Base-by-base conservation (phyloP, 2,113 vertebrate genomes). In the Pogona vitticeps region DNA sequence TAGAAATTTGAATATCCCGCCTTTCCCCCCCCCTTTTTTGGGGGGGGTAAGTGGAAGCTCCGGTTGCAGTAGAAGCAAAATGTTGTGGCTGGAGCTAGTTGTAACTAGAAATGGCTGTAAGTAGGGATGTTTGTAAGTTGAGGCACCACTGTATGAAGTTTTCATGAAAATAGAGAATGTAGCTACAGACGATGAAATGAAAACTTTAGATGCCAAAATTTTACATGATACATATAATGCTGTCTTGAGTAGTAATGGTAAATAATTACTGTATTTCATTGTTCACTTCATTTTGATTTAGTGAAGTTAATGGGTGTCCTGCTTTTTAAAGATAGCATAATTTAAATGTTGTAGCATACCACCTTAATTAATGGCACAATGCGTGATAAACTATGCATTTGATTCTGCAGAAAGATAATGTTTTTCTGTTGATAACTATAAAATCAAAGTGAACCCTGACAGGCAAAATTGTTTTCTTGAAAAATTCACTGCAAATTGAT, bases 211-310 rank as follows among this genome's bases (percentile, higher is more conserved):
- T 26, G 28, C 72, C 36, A 75, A 59, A 4, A 46, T 46, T 36
- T 73, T 82, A 82, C 65, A 61, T 46, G 75, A 14, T 65, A 26
- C 0, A 42, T 88, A 87, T 77, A 33, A 72, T 90, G 2, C 28
- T 0, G 73, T 86, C 72, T 86, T n/a, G 28, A 91, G 20, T 88
- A 88, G 84, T 90, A 88, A 82, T 71, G 38, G 20, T 78, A 67
- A 1, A 42, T 88, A 36, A 82, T 90, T 93, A 88, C 78, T n/a
- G n/a, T n/a, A n/a, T n/a, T 56, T 31, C 81, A 84, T 88, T 72
- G 73, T 83, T 88, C 20, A 86, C 61, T 94, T 72, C 77, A 70
- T 90, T 92, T 92, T 86, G 17, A 85, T 89, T 88, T 33, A 91
- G 7, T 82, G 84, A 92, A 72, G 31, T 52, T 81, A 36, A 87